Conservation (phyloP, 1,140 invertebrate species). For the Cherax quadricarinatus region DNA sequence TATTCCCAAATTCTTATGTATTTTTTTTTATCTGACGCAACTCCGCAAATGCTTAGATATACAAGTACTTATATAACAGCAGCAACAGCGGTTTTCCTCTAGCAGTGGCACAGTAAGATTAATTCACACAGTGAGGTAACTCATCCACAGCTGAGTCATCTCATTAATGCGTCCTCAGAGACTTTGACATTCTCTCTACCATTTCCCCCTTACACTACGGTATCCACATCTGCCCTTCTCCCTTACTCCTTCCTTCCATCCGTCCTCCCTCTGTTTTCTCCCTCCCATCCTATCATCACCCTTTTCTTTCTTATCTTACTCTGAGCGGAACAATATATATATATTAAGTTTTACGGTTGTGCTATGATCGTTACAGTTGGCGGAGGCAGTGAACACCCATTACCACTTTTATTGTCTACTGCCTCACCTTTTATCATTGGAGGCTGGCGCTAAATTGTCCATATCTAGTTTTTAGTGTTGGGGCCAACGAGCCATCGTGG, state of each 20-base stretch:
- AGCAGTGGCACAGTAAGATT: too few species aligned
- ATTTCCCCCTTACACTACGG: too few species aligned
- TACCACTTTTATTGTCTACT: neutral
- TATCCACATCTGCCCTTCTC: neutral
- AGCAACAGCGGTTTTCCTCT: too few species aligned
- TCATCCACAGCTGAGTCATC: neutral
- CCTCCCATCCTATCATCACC: neutral
- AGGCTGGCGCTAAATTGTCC: neutral
- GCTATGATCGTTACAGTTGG: neutral
- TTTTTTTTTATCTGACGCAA: too few species aligned
- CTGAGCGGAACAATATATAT: conserved; percentile 8
- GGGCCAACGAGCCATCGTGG: neutral
- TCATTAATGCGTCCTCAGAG: neutral
- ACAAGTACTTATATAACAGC: too few species aligned
- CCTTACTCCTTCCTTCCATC: neutral
- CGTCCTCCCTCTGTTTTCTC: neutral
- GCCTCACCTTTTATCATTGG: neutral
- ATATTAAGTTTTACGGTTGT: neutral
- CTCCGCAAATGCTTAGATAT: too few species aligned
- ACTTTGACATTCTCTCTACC: neutral
- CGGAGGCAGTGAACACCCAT: neutral
- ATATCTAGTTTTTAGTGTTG: neutral
- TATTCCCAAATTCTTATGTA: too few species aligned
- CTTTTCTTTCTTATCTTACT: neutral
- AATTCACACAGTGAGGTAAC: too few species aligned